These are phyloP conservation scores for Mythimna loreyi DNA, from an alignment of 2,888 invertebrate species.

Conservation along the genomic window DNA sequence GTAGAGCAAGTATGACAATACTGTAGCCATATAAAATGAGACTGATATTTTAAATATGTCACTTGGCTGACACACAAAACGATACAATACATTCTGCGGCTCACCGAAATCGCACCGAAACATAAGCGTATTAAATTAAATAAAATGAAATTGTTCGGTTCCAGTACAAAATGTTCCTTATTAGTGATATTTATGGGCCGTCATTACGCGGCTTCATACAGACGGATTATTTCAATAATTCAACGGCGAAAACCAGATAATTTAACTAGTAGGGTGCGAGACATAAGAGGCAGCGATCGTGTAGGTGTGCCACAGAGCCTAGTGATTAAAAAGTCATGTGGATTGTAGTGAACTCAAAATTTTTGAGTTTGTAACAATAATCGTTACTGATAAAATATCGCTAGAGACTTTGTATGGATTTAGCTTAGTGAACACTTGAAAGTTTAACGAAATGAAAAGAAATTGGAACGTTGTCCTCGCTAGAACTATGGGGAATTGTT, in stretches of 20 bases:
- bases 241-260: conserved; percentile 80
- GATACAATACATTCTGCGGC: conserved; percentile 10
- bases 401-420: too few species aligned
- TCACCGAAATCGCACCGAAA: conserved; percentile 18
- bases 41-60: not conserved
- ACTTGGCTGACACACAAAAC: conserved; percentile 12
- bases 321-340: too few species aligned
- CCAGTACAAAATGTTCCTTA: conserved; percentile 62
- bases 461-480: too few species aligned
- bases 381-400: too few species aligned
- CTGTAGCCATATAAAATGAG: not conserved
- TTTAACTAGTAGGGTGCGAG: conserved; percentile 69
- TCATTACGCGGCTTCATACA: conserved; percentile 73
- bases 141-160: conserved; percentile 57
- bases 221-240: conserved; percentile 86
- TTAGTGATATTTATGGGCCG: conserved; percentile 73
- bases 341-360: too few species aligned
- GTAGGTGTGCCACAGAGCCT: too few species aligned
- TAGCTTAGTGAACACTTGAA: too few species aligned
- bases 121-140: conserved; percentile 54
- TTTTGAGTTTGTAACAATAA: too few species aligned
- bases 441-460: too few species aligned
- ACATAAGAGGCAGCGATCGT: conserved; percentile 39
- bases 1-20: not conserved
- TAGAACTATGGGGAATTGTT: too few species aligned